Conservation (phyloP, 2,797 vertebrate species). For the Halcyon badia region DNA sequence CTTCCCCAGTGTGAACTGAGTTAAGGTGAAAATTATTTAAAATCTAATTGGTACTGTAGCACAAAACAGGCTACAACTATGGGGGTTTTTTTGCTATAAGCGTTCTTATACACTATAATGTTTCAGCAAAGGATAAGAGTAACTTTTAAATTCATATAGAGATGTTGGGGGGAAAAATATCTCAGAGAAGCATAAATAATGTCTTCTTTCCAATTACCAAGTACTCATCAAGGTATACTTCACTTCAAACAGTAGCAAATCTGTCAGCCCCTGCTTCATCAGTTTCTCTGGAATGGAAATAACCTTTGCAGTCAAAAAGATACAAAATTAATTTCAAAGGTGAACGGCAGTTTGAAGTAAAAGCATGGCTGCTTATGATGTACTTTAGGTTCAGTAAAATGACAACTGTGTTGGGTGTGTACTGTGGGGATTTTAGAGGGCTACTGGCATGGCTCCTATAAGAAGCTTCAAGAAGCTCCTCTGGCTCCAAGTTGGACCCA, state of each 20-base stretch:
- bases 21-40: neutral
- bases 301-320: neutral
- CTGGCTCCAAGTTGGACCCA: neutral
- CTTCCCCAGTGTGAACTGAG: neutral
- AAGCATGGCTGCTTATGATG: neutral
- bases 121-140: neutral
- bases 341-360: neutral
- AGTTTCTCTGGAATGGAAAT: neutral
- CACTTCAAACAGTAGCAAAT: neutral
- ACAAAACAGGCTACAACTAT: neutral
- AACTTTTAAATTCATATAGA: neutral
- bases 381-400: neutral
- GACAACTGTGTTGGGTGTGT: neutral
- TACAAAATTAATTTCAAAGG: neutral
- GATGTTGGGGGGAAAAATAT: neutral
- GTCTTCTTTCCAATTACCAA: neutral
- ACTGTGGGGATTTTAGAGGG: neutral
- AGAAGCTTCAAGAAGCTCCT: neutral
- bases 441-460: neutral
- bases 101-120: neutral
- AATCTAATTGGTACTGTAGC: neutral
- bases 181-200: neutral
- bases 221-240: neutral
- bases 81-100: neutral
- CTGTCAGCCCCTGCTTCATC: neutral